These are phyloP conservation scores for Danio rerio DNA, from an alignment of 2,113 vertebrate genomes.

Conservation along the genomic window DNA sequence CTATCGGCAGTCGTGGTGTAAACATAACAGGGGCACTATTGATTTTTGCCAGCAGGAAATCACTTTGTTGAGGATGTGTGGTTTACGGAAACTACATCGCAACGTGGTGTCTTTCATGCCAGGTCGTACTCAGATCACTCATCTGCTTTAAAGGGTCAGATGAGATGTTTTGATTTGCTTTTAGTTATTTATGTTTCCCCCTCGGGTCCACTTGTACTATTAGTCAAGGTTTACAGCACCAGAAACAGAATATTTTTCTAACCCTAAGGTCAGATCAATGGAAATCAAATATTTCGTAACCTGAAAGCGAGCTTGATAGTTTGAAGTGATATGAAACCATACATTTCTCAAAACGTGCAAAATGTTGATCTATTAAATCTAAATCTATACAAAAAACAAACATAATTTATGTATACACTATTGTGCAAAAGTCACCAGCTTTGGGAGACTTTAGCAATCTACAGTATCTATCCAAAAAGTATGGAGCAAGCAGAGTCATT, in stretches of 20 bases:
- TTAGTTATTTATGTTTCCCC: neutral
- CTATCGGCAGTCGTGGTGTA: conserved; percentile 71
- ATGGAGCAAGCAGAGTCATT: too few relatives aligned
- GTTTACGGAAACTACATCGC: conserved; percentile 66
- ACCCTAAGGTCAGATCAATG: neutral
- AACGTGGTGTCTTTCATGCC: conserved; percentile 67
- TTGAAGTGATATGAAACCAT: neutral
- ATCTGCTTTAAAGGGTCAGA: neutral
- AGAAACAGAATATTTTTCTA: neutral
- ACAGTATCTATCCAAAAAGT: too few relatives aligned
- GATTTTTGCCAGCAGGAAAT: conserved; percentile 72
- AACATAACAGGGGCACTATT: conserved; percentile 72
- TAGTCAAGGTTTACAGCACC: neutral
- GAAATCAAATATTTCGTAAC: neutral
- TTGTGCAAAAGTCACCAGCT: too few relatives aligned
- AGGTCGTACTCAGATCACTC: conserved; percentile 10
- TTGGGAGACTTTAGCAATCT: too few relatives aligned
- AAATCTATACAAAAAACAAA: neutral
- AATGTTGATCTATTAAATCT: neutral
- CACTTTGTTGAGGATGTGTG: conserved; percentile 68
- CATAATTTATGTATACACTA: too few relatives aligned
- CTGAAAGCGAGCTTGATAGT: conserved; percentile 1
- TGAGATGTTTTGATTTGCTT: neutral
- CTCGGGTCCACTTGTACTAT: conserved; percentile 9
- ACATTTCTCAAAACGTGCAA: neutral